Conservation (phyloP, 2,888 invertebrate species). For the Romanomermis culicivorax region DNA sequence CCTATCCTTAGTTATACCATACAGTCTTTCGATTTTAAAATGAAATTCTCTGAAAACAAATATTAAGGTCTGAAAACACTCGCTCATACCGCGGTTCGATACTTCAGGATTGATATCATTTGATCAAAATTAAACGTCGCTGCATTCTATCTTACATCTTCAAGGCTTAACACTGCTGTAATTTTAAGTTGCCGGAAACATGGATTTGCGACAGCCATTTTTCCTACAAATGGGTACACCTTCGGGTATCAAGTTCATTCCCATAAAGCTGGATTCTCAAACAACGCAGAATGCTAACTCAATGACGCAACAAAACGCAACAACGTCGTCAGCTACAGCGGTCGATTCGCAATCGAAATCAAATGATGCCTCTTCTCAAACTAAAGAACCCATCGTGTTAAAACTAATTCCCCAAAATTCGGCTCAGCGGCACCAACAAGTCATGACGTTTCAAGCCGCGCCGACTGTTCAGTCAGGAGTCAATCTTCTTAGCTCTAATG, state of each 20-base stretch:
- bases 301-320: too few relatives aligned
- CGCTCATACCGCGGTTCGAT: too few relatives aligned
- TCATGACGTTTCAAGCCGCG: neutral
- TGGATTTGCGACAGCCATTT: conserved; percentile 7
- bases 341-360: neutral
- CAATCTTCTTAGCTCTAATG: too few relatives aligned
- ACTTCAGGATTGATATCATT: too few relatives aligned
- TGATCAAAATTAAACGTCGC: too few relatives aligned
- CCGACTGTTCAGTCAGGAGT: neutral
- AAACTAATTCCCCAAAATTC: neutral
- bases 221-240: neutral
- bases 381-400: neutral
- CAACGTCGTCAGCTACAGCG: neutral
- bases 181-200: conserved; percentile 9
- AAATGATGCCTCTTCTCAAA: neutral
- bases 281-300: neutral
- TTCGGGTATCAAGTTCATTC: conserved; percentile 2
- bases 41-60: too few relatives aligned
- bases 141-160: too few relatives aligned
- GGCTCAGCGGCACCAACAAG: neutral
- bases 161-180: too few relatives aligned
- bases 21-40: too few relatives aligned
- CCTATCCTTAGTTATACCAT: too few relatives aligned
- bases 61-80: too few relatives aligned
- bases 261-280: neutral